Percentiles rank a stretch among this genome's conserved stretches.
These are phyloP conservation scores for Spicauda simplicius DNA, from an alignment of 2,888 invertebrate genomes.

Conservation along the genomic window DNA sequence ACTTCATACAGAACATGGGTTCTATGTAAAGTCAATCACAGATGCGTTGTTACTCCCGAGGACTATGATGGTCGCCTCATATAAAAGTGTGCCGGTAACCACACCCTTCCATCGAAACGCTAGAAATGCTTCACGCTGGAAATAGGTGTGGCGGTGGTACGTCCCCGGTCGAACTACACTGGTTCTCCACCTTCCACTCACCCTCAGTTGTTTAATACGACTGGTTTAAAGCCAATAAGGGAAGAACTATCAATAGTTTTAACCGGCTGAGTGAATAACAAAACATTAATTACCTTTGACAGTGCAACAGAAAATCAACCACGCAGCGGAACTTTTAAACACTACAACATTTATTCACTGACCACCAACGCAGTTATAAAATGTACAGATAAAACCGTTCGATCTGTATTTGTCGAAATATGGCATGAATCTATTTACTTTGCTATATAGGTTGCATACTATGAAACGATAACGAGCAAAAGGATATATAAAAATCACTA, in stretches of 20 bases:
- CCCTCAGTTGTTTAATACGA: no score
- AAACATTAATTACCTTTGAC: neutral
- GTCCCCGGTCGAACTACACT: neutral
- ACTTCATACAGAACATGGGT: no score
- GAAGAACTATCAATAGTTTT: neutral
- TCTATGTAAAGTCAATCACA: no score
- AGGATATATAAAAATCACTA: no score
- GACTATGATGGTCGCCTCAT: no score
- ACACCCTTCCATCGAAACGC: no score
- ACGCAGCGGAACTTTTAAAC: neutral
- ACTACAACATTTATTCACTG: constrained; percentile 22
- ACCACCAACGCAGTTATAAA: constrained; percentile 23
- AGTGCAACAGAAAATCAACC: constrained; percentile 10
- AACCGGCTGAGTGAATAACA: no score
- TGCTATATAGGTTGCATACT: constrained; percentile 13
- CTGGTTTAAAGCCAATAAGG: no score
- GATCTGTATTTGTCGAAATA: constrained; percentile 24
- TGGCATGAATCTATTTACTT: constrained; percentile 12
- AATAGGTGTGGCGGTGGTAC: neutral
- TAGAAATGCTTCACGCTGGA: no score
- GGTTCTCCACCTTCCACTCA: neutral
- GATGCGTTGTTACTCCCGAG: no score
- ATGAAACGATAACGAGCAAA: constrained; percentile 6
- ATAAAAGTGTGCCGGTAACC: no score
- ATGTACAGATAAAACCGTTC: constrained; percentile 29